Evolutionary conservation across 2,113 vertebrate species (phyloP), one percentile per base, ranked within the genome.

Genomic region (Odobenus rosmarus): DNA sequence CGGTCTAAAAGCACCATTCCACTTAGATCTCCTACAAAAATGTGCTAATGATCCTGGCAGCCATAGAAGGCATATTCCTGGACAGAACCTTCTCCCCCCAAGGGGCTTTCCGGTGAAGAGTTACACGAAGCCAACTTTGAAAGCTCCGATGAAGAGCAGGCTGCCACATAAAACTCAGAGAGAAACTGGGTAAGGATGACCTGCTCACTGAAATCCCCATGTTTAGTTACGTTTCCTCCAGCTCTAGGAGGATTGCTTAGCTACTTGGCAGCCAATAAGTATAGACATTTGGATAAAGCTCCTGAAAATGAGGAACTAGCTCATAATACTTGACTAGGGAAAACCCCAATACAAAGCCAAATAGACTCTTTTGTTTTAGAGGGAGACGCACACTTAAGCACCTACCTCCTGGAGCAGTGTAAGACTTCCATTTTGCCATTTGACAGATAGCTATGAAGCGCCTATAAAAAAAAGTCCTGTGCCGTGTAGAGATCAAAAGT

Each of bases 201-300:
- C 57, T 79, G 18, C 36, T 85, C 11, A 2, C 76, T 26, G 28
- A 83, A 88, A 95, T 92, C 31, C 81, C 90, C 90, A 62, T 51
- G 72, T 96, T 91, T 72, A 90, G 92, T 88, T 42, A 83, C 94
- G 81, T 94, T 95, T 96, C 81, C 95, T 97, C 59, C 28, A 24
- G 76, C 84, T 72, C 1, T 7, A 64, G 74, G 42, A 92, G 24
- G 67, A 67, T 15, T 23, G 64, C 87, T 95, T 94, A 88, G 84
- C 80, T 95, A 15, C 84, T 94, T 96, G 97, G 92, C 88, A 96
- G 28, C 55, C 46, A 62, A 14, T 15, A 28, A 97, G 51, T 24
- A 85, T 81, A 96, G 62, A 92, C 94, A 94, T 93, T 97, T 96
- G 95, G 71, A 92, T 94, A 97, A 97, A 97, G 46, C 97, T 96